phyloP scores from a whole-genome alignment of 2,888 invertebrate genomes.

The Caenorhabditis sp. region DNA sequence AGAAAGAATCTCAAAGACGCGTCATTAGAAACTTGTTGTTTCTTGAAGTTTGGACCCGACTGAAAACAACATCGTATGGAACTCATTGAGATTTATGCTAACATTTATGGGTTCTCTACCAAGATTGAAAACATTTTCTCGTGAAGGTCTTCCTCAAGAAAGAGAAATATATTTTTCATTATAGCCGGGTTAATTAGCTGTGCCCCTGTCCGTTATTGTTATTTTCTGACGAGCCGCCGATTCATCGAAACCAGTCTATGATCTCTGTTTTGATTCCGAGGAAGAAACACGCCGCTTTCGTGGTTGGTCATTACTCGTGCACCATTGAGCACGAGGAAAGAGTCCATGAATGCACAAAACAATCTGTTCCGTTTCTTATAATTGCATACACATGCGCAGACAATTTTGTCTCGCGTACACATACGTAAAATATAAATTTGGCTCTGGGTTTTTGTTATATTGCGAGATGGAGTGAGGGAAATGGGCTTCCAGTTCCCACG shows the following conservation, averaged over 20 bases:
- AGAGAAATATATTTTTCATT: too few species aligned
- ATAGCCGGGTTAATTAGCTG: too few species aligned
- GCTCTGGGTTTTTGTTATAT: background rate
- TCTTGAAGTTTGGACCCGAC: background rate
- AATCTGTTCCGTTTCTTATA: conserved; percentile 32
- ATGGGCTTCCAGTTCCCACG: background rate
- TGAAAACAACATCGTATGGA: too few species aligned
- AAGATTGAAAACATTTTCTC: too few species aligned
- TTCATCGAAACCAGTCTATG: background rate
- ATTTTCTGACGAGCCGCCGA: conserved; percentile 4
- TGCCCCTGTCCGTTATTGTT: too few species aligned
- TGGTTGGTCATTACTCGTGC: conserved; percentile 22
- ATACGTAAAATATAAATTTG: conserved; percentile 5
- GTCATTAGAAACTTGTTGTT: background rate
- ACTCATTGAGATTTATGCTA: too few species aligned
- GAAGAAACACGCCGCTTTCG: background rate
- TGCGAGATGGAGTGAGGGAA: background rate
- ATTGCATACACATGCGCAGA: conserved; percentile 36
- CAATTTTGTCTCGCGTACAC: conserved; percentile 3
- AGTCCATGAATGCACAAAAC: conserved; percentile 3
- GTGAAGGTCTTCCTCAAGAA: too few species aligned
- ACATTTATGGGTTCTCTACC: too few species aligned
- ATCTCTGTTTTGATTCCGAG: conserved; percentile 1
- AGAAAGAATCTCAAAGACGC: background rate
- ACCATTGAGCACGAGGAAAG: conserved; percentile 15